Base-by-base conservation (phyloP, 1,140 invertebrate species). In the Leucophenga varia region DNA sequence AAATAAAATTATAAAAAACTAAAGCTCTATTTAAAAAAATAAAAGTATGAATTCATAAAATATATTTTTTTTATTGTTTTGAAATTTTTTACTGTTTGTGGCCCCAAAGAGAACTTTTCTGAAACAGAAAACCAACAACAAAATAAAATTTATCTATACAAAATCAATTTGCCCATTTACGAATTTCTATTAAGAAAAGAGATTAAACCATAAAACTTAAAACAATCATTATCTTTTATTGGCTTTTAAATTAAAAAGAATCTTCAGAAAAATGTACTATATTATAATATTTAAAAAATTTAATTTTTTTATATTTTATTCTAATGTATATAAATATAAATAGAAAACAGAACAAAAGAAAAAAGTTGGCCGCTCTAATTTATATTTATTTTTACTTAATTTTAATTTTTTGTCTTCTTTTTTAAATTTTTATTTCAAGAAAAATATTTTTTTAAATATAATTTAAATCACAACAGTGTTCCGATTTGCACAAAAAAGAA, bases 101-200 rank as follows among this genome's bases (percentile, higher is more conserved):
- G 80, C 79, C 78, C 77, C 74, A 77, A 78, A 80, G 80, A 81
- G 81, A 80, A 82, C 81, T 82, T 82, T 83, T 82, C 81, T 82
- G 81, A 82, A 82, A 82, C 80, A 72, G 59, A 72, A 59, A 54
- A 49, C 36, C 52, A 47, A 49, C 36, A 45, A 45, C 35, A 52
- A 54, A 21, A 47, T 22, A 30, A 47, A 44, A 44, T 35, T 34
- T n/a, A n/a, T n/a, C 22, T 5, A 19, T 20, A 30, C 36, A 43
- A 44, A 25, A 17, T 10, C 5, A 25, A 25, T 25, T 10, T 25
- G 5, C 10, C 5, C 5, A 25, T 25, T 25, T 25, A 6, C 22
- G 22, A 25, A 25, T 25, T 25, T 25, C 22, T 10, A 19, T 19
- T 19, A 39, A 20, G 16, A 39, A 25, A 25, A 25, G 22, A 25